These are phyloP conservation scores for Leptopilina clavipes DNA, from an alignment of 1,140 invertebrate species.

Conservation along the genomic window DNA sequence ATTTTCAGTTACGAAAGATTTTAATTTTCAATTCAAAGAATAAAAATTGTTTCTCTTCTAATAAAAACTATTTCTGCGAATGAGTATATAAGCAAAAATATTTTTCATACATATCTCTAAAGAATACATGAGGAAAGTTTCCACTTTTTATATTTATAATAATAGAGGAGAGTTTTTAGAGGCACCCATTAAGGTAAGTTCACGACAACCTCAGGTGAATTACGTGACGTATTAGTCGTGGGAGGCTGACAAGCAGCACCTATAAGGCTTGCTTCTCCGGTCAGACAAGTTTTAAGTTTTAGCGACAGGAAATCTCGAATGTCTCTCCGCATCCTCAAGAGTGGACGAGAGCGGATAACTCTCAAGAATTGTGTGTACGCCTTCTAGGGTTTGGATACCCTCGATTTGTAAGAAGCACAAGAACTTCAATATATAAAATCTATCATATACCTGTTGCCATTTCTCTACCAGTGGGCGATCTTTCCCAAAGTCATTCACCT, in stretches of 20 bases:
- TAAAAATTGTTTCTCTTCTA: too few species aligned
- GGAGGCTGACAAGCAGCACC: constrained; percentile 24
- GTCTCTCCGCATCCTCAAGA: too few species aligned
- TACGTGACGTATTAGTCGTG: constrained; percentile 10
- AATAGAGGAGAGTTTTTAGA: background rate
- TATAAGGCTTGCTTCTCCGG: constrained; percentile 13
- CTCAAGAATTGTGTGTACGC: constrained; percentile 20
- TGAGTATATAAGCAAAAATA: constrained; percentile 24
- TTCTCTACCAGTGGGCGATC: constrained; percentile 19
- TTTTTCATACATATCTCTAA: too few species aligned
- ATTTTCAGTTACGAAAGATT: too few species aligned
- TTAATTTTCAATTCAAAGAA: too few species aligned
- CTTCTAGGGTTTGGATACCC: constrained; percentile 27
- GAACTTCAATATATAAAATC: background rate
- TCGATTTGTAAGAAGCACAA: constrained; percentile 21
- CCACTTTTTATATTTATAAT: constrained; percentile 1
- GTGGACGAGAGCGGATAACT: constrained; percentile 3
- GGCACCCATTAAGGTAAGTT: constrained; percentile 16
- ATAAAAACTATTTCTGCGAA: background rate
- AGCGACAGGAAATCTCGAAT: constrained; percentile 28
- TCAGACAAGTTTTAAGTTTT: constrained; percentile 25
- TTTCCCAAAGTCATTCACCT: background rate
- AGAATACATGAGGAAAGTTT: too few species aligned
- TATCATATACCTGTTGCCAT: background rate
- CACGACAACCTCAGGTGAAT: constrained; percentile 29